Conservation (phyloP, 2,113 vertebrate genomes). For the human (Homo sapiens) region DNA sequence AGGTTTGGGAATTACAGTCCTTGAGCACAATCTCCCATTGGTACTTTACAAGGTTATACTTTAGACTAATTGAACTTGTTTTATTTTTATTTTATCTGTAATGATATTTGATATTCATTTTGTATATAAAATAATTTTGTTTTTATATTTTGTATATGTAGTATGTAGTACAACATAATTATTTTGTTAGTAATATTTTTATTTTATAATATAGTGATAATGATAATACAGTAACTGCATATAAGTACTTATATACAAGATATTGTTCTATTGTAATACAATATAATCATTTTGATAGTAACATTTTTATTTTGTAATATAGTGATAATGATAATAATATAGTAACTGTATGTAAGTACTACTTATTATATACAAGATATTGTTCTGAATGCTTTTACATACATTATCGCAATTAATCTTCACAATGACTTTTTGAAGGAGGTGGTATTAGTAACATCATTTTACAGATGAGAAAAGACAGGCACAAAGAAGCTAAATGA, state of each 20-base stretch:
- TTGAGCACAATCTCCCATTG: neutral
- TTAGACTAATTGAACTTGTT: neutral
- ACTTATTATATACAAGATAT: neutral
- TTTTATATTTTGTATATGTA: neutral
- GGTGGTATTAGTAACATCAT: neutral
- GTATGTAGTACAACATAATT: neutral
- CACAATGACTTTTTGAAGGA: neutral
- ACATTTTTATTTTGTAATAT: neutral
- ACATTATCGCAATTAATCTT: neutral
- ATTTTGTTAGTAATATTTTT: neutral
- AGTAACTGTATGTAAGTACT: neutral
- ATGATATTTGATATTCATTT: constrained; percentile 23
- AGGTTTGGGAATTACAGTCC: neutral
- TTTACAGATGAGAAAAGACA: constrained; percentile 40
- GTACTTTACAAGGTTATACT: neutral
- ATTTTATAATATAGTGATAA: neutral
- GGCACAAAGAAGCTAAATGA: neutral
- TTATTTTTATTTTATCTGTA: neutral
- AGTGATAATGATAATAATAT: neutral
- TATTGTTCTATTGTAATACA: neutral
- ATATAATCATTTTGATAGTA: neutral
- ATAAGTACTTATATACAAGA: neutral
- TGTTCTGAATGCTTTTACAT: neutral
- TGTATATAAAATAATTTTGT: neutral
- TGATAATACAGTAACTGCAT: neutral